Evolutionary conservation across 1,140 invertebrate species (phyloP).

Genomic region (Hydropsyche tenuis): DNA sequence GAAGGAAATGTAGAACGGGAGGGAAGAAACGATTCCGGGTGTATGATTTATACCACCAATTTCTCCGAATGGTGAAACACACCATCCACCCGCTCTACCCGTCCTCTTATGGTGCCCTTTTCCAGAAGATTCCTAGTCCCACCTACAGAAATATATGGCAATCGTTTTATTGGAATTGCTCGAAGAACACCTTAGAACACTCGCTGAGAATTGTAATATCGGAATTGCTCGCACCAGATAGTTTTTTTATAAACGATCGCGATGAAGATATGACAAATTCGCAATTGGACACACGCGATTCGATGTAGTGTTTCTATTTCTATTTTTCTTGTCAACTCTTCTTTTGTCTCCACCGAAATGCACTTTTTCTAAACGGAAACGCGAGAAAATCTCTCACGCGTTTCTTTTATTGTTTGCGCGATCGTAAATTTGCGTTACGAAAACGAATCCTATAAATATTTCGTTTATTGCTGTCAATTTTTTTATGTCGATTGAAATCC

Average conservation of each 20-base stretch:
- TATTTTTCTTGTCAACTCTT: neutral
- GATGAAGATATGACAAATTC: constrained; percentile 13
- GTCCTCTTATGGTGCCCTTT: neutral
- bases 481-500: constrained; percentile 24
- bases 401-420: neutral
- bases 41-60: constrained; percentile 41
- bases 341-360: neutral
- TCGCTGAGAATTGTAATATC: constrained; percentile 32
- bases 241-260: neutral
- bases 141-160: constrained; percentile 28
- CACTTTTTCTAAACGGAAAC: neutral
- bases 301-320: neutral
- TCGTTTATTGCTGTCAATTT: constrained; percentile 26
- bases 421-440: constrained; percentile 21
- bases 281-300: neutral
- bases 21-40: constrained; percentile 30
- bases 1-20: constrained; percentile 13
- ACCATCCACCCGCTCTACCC: neutral
- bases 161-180: constrained; percentile 40
- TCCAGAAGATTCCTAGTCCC: constrained; percentile 21
- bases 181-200: constrained; percentile 37
- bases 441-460: constrained; percentile 18
- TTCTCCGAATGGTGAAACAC: constrained; percentile 38
- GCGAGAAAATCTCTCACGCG: neutral
- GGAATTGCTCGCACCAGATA: constrained; percentile 8